Evolutionary conservation across 2,888 invertebrate species (phyloP), one percentile per base, ranked within the genome.

Genomic region (Mystacides longicornis): DNA sequence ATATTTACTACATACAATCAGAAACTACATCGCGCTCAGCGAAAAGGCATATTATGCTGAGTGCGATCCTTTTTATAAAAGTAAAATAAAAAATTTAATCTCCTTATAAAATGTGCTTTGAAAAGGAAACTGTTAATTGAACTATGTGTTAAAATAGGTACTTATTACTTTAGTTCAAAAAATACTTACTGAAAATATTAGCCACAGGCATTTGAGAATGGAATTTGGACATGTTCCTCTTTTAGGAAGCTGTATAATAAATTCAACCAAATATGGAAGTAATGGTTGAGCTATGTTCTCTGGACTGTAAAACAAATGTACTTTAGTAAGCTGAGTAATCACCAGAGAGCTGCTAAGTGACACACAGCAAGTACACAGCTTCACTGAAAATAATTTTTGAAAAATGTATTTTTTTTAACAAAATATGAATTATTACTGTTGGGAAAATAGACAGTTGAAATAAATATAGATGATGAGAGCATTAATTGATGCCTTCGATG

Each of bases 111-210:
- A n/a, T n/a, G n/a, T n/a, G n/a, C n/a, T n/a, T n/a, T n/a, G n/a
- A n/a, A n/a, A n/a, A n/a, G n/a, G n/a, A n/a, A n/a, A n/a, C n/a
- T n/a, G n/a, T n/a, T n/a, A n/a, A n/a, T n/a, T n/a, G n/a, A n/a
- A n/a, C n/a, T n/a, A n/a, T n/a, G n/a, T n/a, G n/a, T n/a, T n/a
- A n/a, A n/a, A n/a, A n/a, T n/a, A n/a, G n/a, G n/a, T n/a, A n/a
- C n/a, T n/a, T n/a, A n/a, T n/a, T n/a, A n/a, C n/a, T n/a, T n/a
- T n/a, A n/a, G n/a, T n/a, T n/a, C n/a, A n/a, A n/a, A n/a, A n/a
- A n/a, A n/a, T 37, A 56, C 53, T 48, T 54, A 61, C 61, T 20
- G 57, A 55, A 57, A 61, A 61, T 23, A 55, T 57, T 20, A 61
- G 37, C 59, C 57, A 61, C 7, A 61, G 33, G 27, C 61, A 59